Percentiles rank a stretch among this genome's conserved stretches.
Evolutionary conservation across 2,888 invertebrate species (phyloP).

Genomic region (Amorpha juglandis): DNA sequence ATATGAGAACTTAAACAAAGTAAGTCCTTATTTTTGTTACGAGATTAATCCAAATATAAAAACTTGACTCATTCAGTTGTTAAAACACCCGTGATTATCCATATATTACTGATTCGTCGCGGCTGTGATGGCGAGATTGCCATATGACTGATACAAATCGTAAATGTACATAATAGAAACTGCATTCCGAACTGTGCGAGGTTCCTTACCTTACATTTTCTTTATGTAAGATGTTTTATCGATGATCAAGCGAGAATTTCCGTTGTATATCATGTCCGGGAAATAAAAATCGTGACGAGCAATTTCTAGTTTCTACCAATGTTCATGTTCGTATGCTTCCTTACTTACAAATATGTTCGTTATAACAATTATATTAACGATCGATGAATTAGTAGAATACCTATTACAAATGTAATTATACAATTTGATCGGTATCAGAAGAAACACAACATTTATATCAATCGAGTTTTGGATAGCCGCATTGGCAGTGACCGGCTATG

Average conservation of each 20-base stretch:
- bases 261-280: constrained; percentile 17
- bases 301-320: constrained; percentile 8
- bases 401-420: no score
- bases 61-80: no score
- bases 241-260: constrained; percentile 15
- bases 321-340: constrained; percentile 10
- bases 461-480: no score
- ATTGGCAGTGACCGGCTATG: no score
- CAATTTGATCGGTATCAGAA: no score
- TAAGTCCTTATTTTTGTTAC: background rate
- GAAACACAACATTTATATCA: no score
- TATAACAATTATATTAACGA: background rate
- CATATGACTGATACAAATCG: constrained; percentile 7
- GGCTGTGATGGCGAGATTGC: background rate
- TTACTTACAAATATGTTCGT: background rate
- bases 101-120: constrained; percentile 9
- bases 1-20: background rate
- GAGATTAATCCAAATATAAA: background rate
- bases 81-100: background rate
- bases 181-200: constrained; percentile 12
- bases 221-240: constrained; percentile 14
- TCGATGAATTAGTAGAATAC: background rate
- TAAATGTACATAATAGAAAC: constrained; percentile 19
- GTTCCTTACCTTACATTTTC: constrained; percentile 15
- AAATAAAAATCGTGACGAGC: constrained; percentile 21